These are phyloP conservation scores for Bombylius major DNA, from an alignment of 2,888 invertebrate species.

Conservation along the genomic window DNA sequence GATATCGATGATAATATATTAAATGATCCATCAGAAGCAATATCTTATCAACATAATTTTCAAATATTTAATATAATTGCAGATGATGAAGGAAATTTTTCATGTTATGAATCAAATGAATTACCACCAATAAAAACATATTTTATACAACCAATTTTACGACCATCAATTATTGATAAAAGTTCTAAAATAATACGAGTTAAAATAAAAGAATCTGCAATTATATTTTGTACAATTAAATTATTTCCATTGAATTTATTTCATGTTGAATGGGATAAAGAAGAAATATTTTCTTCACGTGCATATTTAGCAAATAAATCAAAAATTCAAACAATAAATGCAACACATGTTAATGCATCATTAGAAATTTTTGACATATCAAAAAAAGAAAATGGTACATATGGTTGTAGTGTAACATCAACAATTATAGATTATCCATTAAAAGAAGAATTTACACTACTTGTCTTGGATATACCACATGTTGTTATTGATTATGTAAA, in stretches of 20 bases:
- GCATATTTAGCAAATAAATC: conserved; percentile 23
- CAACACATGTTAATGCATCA: conserved; percentile 46
- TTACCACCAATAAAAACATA: conserved; percentile 30
- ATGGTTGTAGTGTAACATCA: conserved; percentile 41
- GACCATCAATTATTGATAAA: conserved; percentile 36
- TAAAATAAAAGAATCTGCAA: conserved; percentile 40
- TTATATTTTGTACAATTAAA: conserved; percentile 43
- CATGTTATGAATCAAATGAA: conserved; percentile 39
- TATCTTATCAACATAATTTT: conserved; percentile 1
- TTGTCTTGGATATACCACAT: conserved; percentile 57
- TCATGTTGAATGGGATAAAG: conserved; percentile 43
- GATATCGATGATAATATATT: conserved; percentile 8
- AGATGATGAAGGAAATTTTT: conserved; percentile 47
- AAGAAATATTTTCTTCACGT: conserved; percentile 23
- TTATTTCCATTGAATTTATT: conserved; percentile 44
- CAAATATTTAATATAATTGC: conserved; percentile 35
- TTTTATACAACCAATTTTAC: conserved; percentile 37
- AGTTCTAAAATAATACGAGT: conserved; percentile 38
- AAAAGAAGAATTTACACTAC: conserved; percentile 39
- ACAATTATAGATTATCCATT: conserved; percentile 26
- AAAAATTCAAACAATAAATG: conserved; percentile 36
- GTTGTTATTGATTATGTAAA: conserved; percentile 58
- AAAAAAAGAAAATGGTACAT: conserved; percentile 63
- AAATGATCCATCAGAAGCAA: conserved; percentile 2
- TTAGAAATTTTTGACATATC: conserved; percentile 44